A percentile compares a stretch with the other conserved stretches of the same genome.
Conservation (phyloP, 2,888 invertebrate genomes). For the Thera obeliscata region DNA sequence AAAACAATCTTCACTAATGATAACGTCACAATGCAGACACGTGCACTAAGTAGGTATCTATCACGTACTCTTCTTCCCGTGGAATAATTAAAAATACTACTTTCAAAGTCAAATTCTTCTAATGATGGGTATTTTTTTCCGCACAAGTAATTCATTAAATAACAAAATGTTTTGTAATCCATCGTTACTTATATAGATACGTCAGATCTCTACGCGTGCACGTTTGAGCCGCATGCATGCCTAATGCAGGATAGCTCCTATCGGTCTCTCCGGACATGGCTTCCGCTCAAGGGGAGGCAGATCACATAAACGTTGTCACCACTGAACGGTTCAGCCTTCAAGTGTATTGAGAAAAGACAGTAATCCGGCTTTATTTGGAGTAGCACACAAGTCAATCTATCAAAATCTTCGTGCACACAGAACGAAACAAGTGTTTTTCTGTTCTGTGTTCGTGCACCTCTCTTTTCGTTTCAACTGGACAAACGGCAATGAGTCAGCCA, state of each 20-base stretch:
- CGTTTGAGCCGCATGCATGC: constrained; percentile 12
- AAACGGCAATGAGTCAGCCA: too few relatives aligned
- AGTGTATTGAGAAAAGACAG: constrained; percentile 19
- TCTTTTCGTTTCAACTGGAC: too few relatives aligned
- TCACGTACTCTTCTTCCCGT: background rate
- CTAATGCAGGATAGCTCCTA: constrained; percentile 28
- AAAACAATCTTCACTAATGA: too few relatives aligned
- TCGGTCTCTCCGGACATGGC: constrained; percentile 20
- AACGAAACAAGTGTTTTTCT: too few relatives aligned
- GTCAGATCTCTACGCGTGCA: background rate
- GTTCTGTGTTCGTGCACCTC: too few relatives aligned
- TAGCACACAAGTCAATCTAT: background rate
- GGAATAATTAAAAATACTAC: background rate
- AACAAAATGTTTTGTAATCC: background rate
- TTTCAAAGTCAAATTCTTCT: background rate
- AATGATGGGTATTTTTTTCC: background rate
- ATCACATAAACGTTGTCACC: constrained; percentile 19
- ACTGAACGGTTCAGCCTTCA: constrained; percentile 22
- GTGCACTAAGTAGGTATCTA: background rate
- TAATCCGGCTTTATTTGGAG: background rate
- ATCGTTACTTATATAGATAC: background rate
- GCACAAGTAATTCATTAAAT: background rate
- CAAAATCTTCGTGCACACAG: too few relatives aligned
- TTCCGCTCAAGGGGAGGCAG: constrained; percentile 29
- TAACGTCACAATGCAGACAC: background rate